These are phyloP conservation scores for Sturnira hondurensis DNA, from an alignment of 2,113 vertebrate genomes.

Conservation along the genomic window DNA sequence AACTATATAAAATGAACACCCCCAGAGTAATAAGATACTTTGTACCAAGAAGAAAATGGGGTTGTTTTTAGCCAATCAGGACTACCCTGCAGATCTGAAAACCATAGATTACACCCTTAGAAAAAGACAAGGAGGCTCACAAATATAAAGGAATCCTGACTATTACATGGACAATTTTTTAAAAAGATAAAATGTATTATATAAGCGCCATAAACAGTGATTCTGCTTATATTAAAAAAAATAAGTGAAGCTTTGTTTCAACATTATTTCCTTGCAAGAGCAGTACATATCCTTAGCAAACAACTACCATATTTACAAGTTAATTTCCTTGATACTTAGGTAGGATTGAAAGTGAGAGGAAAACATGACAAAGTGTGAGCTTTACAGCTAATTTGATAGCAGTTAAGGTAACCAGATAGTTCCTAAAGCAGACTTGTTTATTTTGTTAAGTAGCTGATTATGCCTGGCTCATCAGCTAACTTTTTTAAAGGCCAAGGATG, in stretches of 20 bases:
- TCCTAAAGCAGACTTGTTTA: conserved; percentile 34
- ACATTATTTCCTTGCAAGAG: conserved; percentile 75
- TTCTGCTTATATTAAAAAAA: conserved; percentile 71
- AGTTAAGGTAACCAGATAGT: conserved; percentile 37
- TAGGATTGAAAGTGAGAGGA: conserved; percentile 44
- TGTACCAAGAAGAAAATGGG: conserved; percentile 44
- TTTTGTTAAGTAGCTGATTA: background rate
- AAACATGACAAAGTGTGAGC: conserved; percentile 25
- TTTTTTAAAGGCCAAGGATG: conserved; percentile 53
- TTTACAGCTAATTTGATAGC: background rate
- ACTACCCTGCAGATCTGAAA: conserved; percentile 65
- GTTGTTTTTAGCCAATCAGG: conserved; percentile 60
- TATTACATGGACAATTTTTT: conserved; percentile 61
- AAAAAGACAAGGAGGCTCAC: conserved; percentile 46
- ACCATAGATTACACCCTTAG: background rate
- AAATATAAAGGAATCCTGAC: conserved; percentile 65
- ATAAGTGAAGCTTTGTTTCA: conserved; percentile 74
- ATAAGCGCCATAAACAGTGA: conserved; percentile 70
- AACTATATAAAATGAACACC: conserved; percentile 38
- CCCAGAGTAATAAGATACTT: background rate
- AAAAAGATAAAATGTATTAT: conserved; percentile 65
- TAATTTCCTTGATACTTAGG: conserved; percentile 30
- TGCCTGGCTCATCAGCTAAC: background rate
- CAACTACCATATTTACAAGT: conserved; percentile 62
- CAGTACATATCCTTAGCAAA: conserved; percentile 74